phyloP scores from a whole-genome alignment of 2,888 invertebrate genomes.

The Euzetes globulus region DNA sequence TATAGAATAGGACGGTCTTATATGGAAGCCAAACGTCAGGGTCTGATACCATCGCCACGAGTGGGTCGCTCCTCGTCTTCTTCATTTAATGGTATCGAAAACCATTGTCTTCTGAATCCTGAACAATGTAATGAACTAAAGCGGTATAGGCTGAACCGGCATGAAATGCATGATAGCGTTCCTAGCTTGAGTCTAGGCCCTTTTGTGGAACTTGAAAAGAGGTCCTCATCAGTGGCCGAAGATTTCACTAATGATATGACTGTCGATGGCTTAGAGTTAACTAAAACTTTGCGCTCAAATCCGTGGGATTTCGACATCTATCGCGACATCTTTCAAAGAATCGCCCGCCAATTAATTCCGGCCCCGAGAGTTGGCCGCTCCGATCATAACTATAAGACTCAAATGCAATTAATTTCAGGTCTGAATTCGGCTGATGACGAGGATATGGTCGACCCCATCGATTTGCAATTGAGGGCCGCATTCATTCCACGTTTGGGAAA shows the following conservation, averaged over 20 bases:
- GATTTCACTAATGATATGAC: background rate
- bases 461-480: slow-evolving; percentile 35
- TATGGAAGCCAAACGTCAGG: slow-evolving; percentile 15
- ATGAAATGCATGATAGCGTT: slow-evolving; percentile 16
- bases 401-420: slow-evolving; percentile 26
- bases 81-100: slow-evolving; percentile 4
- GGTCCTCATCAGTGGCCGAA: background rate
- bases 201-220: slow-evolving; percentile 1
- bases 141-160: background rate
- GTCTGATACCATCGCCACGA: slow-evolving; percentile 38
- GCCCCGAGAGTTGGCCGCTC: slow-evolving; percentile 27
- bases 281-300: slow-evolving; percentile 24
- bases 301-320: background rate
- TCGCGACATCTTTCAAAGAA: background rate
- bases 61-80: slow-evolving; percentile 34
- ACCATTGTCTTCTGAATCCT: slow-evolving; percentile 14
- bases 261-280: slow-evolving; percentile 17
- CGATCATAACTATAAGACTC: background rate
- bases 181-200: background rate
- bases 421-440: background rate
- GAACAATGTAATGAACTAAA: slow-evolving; percentile 19
- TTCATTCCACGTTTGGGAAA: slow-evolving; percentile 36
- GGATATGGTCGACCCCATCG: slow-evolving; percentile 35
- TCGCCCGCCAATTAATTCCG: slow-evolving; percentile 21
- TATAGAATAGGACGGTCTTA: slow-evolving; percentile 33